Base-by-base conservation (phyloP, 2,113 vertebrate genomes). In the Todiramphus chloris region DNA sequence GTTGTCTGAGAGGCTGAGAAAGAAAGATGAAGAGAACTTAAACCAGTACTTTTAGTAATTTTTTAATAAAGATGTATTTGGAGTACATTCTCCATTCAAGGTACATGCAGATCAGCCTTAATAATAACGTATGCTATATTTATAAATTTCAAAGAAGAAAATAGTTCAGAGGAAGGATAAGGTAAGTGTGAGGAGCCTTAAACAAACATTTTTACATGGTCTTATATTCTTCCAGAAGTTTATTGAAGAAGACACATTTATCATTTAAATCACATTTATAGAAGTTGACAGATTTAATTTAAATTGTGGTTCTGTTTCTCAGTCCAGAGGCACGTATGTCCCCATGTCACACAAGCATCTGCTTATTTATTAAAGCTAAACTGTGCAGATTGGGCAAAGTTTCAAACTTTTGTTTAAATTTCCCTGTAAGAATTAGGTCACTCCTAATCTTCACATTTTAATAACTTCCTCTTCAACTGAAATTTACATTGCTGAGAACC, bases 391-490 rank as follows among this genome's bases (percentile, higher is more conserved):
- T 13, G 7, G 30, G 67, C 74, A 73, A 94, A 90, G 82, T 62
- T 90, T 96, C 87, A 95, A 78, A 25, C 81, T 93, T 94, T 62
- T 85, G 81, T 87, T 69, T 88, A 59, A 85, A 77, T 83, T 85
- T 95, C 81, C 75, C 41, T 88, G 78, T 70, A 95, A 80, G 50
- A 94, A 97, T 88, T 94, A 96, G 87, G 80, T 89, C 76, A 70
- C 63, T 93, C 95, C 78, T 90, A 80, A 94, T 91, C 78, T 91
- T 90, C 75, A 83, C 31, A 80, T 86, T 95, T 85, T 91, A 97
- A 96, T 96, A 94, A 95, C 87, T 96, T 97, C 96, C 93, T 94
- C 84, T 95, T 83, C 85, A 90, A 91, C 75, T 86, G 93, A 93
- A 96, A 95, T 95, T 96, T 78, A 96, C 93, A 96, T 95, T 91